phyloP scores from a whole-genome alignment of 2,888 invertebrate species.

The Lissocephala sabroskyi region DNA sequence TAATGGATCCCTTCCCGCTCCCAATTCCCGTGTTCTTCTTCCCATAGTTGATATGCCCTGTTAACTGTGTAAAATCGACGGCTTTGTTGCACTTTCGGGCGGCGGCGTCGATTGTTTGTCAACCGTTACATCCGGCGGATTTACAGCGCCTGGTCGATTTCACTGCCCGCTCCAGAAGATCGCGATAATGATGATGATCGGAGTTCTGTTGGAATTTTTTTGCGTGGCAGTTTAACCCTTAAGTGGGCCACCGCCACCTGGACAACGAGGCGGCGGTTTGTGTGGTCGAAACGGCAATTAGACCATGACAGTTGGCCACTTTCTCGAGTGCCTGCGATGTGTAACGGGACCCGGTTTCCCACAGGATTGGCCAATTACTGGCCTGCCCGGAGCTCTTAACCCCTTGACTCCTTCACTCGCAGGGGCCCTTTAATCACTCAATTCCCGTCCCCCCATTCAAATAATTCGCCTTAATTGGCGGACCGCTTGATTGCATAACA shows the following conservation, averaged over 20 bases:
- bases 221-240: slow-evolving; percentile 56
- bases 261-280: slow-evolving; percentile 13
- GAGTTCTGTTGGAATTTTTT: slow-evolving; percentile 42
- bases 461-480: slow-evolving; percentile 46
- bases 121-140: slow-evolving; percentile 69
- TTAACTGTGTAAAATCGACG: too few species aligned
- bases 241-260: background rate
- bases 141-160: slow-evolving; percentile 46
- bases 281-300: slow-evolving; percentile 53
- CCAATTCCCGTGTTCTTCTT: too few species aligned
- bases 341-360: slow-evolving; percentile 38
- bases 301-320: slow-evolving; percentile 52
- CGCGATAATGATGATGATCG: slow-evolving; percentile 29
- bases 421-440: too few species aligned
- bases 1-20: too few species aligned
- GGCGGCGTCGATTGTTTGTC: slow-evolving; percentile 60
- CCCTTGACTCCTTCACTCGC: too few species aligned
- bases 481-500: slow-evolving; percentile 28
- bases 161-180: slow-evolving; percentile 4
- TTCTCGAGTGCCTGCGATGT: slow-evolving; percentile 7
- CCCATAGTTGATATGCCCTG: too few species aligned
- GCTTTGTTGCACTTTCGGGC: background rate
- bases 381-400: too few species aligned
- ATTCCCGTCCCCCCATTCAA: too few species aligned
- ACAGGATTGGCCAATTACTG: slow-evolving; percentile 39